phyloP scores from a whole-genome alignment of 92 coral and sea anemone species.

The Virgularia gustaviana region DNA sequence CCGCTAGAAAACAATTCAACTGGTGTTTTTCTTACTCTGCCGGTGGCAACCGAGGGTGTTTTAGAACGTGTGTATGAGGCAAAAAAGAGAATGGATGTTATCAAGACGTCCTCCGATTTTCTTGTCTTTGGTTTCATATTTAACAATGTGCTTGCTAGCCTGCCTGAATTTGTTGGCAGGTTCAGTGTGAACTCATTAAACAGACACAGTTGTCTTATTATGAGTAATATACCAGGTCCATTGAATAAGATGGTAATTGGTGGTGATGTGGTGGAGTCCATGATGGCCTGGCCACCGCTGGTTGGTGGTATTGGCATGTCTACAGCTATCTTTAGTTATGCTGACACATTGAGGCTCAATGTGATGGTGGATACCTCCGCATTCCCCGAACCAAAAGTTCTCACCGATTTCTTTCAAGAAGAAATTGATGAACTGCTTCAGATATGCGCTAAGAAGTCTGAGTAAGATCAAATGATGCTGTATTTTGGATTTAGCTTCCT shows the following conservation, averaged over 20 bases:
- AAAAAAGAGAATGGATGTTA: conserved; percentile 82
- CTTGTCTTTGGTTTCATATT: conserved; percentile 74
- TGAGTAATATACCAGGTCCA: conserved; percentile 95
- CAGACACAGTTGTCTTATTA: conserved; percentile 74
- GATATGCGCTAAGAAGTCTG: conserved; percentile 16
- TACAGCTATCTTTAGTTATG: conserved; percentile 84
- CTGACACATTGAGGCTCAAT: conserved; percentile 76
- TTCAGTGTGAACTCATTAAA: conserved; percentile 74
- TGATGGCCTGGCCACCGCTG: conserved; percentile 94
- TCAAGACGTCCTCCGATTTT: conserved; percentile 85
- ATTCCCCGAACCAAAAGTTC: conserved; percentile 61
- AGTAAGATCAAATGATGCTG: too few relatives aligned
- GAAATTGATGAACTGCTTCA: conserved; percentile 78
- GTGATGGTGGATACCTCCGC: conserved; percentile 81
- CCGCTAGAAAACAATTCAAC: conserved; percentile 91
- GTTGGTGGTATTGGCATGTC: conserved; percentile 90
- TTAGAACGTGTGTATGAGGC: conserved; percentile 72
- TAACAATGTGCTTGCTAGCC: conserved; percentile 68
- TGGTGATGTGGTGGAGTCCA: conserved; percentile 69
- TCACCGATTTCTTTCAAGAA: conserved; percentile 64
- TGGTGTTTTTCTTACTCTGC: conserved; percentile 73
- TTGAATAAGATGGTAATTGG: conserved; percentile 72
- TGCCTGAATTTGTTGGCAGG: conserved; percentile 80
- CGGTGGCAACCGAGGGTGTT: conserved; percentile 64
- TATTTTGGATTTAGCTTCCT: too few relatives aligned